Conservation (phyloP, 2,888 invertebrate species). For the Melinaea marsaeus region DNA sequence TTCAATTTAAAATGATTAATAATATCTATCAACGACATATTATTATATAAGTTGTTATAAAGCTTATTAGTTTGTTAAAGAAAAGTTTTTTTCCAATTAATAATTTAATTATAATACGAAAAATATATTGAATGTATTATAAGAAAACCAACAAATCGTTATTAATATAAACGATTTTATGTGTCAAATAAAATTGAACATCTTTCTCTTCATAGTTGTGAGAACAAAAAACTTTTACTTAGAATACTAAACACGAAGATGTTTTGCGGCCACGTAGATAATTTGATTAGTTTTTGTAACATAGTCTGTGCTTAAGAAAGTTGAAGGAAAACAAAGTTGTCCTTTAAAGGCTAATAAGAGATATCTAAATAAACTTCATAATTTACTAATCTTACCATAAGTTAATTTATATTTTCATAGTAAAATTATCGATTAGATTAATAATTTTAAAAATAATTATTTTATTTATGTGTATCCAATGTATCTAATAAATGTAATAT, state of each 20-base stretch:
- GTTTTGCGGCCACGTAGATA: neutral
- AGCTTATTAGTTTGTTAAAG: no score
- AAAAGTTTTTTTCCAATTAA: no score
- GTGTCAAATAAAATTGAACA: neutral
- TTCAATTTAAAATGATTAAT: no score
- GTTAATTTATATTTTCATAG: no score
- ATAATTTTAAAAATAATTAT: no score
- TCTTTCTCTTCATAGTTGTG: neutral
- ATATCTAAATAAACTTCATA: neutral
- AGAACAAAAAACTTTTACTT: neutral
- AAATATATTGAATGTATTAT: conserved; percentile 41
- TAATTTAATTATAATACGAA: no score
- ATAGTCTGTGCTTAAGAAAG: neutral
- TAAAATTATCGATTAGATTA: no score
- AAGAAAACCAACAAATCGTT: neutral
- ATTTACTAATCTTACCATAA: no score
- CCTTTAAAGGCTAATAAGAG: neutral
- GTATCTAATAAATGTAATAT: no score
- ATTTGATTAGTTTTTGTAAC: conserved; percentile 1
- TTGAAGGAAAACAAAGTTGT: neutral
- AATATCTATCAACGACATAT: no score
- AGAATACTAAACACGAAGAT: neutral
- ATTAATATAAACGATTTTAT: neutral
- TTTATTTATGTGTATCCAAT: no score
- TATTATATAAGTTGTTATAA: no score